Conservation (phyloP, 2,797 vertebrate species). For the Peromyscus nudipes region DNA sequence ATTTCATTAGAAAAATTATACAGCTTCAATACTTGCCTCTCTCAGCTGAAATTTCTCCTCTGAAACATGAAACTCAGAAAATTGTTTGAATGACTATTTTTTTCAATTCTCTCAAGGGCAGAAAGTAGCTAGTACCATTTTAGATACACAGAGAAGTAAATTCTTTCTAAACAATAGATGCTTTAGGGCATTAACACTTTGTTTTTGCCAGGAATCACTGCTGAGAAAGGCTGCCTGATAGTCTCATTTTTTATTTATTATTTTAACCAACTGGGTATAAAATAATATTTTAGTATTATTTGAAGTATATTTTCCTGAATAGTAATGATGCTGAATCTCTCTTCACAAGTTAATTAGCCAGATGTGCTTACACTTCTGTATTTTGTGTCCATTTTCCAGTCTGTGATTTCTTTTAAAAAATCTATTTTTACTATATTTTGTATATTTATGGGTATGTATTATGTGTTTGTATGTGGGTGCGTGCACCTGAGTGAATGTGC, state of each 20-base stretch:
- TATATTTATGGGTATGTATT: neutral
- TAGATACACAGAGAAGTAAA: slow-evolving; percentile 23
- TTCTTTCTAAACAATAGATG: neutral
- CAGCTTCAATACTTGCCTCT: slow-evolving; percentile 9
- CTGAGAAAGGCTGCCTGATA: slow-evolving; percentile 9
- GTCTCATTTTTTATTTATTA: slow-evolving; percentile 15
- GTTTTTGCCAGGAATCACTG: slow-evolving; percentile 12
- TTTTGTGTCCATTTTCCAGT: slow-evolving; percentile 37
- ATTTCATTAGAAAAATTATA: neutral
- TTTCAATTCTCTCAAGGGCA: slow-evolving; percentile 12
- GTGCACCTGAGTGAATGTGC: neutral
- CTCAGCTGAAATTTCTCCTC: neutral
- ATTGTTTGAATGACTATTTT: slow-evolving; percentile 34
- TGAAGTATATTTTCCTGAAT: slow-evolving; percentile 43
- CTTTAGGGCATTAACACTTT: slow-evolving; percentile 19
- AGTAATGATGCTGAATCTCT: slow-evolving; percentile 32
- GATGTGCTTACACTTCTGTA: neutral
- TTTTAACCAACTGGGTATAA: slow-evolving; percentile 14
- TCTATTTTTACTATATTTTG: neutral
- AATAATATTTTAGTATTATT: slow-evolving; percentile 34
- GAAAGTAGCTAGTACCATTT: neutral
- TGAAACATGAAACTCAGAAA: slow-evolving; percentile 51
- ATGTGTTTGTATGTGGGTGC: neutral
- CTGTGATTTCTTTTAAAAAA: neutral
- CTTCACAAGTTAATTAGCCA: slow-evolving; percentile 42